Percentiles rank a stretch among this genome's conserved stretches.
These are phyloP conservation scores for Ammodytes marinus DNA, from an alignment of 2,113 vertebrate genomes.

Conservation along the genomic window DNA sequence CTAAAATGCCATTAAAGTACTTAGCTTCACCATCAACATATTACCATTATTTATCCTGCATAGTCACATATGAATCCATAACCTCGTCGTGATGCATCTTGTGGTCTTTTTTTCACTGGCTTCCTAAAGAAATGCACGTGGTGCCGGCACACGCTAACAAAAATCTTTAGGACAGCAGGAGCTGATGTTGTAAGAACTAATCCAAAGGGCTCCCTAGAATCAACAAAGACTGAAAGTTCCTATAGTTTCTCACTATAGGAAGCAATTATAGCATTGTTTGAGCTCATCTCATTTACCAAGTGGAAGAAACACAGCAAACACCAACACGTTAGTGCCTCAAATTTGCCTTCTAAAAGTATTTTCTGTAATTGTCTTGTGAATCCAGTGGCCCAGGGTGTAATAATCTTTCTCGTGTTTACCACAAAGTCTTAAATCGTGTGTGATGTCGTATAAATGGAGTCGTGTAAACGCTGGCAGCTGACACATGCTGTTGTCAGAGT, in stretches of 20 bases:
- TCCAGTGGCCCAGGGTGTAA: background rate
- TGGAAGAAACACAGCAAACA: background rate
- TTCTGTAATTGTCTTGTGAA: background rate
- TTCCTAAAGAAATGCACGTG: too few species aligned
- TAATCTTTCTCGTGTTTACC: background rate
- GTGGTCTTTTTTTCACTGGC: too few species aligned
- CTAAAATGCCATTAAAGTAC: too few species aligned
- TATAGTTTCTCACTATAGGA: background rate
- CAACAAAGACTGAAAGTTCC: too few species aligned
- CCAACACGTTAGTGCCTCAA: background rate
- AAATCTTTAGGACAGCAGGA: too few species aligned
- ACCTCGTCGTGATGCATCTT: too few species aligned
- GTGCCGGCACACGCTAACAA: too few species aligned
- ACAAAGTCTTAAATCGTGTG: slow-evolving; percentile 11
- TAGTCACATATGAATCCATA: too few species aligned
- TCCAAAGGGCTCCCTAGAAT: too few species aligned
- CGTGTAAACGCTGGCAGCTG: slow-evolving; percentile 16
- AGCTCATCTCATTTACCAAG: background rate
- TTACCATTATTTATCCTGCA: too few species aligned
- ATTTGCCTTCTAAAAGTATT: background rate
- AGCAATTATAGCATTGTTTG: background rate
- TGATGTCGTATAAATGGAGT: slow-evolving; percentile 17
- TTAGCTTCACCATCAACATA: too few species aligned
- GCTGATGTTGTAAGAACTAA: too few species aligned
- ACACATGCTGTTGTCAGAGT: slow-evolving; percentile 54